Base-by-base conservation (phyloP, 1,140 invertebrate genomes). In the Metopolophium dirhodum region DNA sequence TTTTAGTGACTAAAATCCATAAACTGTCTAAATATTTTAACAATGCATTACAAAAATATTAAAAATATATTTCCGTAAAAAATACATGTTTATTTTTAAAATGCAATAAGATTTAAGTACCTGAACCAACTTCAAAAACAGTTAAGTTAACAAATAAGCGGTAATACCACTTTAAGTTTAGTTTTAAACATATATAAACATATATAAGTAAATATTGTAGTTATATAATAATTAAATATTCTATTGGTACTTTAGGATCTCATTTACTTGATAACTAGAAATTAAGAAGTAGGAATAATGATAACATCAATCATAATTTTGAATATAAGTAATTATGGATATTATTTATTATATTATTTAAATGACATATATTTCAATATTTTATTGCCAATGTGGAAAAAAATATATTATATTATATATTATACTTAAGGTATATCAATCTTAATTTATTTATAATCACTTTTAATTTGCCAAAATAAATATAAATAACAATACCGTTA, bases 381-480 rank as follows among this genome's bases (percentile, higher is more conserved):
- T 41, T 26, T 11, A 26, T 26, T 45, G 14, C 11, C 41, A 9
- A 85, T 45, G 37, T 45, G 37, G n/a, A 83, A 26, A 26, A 45
- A 26, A 45, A 26, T 54, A 45, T 30, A 85, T 2, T 23, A 22
- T 83, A 83, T 9, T n/a, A 20, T 20, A 37, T n/a, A 37, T n/a
- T 18, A 9, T 20, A 41, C 7, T 41, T 85, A 22, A 4, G n/a
- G 6, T 49, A n/a, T 87, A 54, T 37, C n/a, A 54, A 30, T 89
- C 20, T 35, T 26, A 57, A 89, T 89, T 35, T 37, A 54, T 54
- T 54, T 89, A 89, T 89, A 89, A 89, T 89, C 87, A 54, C 20
- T 89, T 37, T 54, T 3, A 37, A 37, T 89, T 41, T 57, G n/a
- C 22, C 35, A 57, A 37, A 51, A 51, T 18, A 20, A 51, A 51